Percentiles rank a stretch among this genome's conserved stretches.
Evolutionary conservation across 1,140 invertebrate genomes (phyloP).

Genomic region (Hycleus cichorii): DNA sequence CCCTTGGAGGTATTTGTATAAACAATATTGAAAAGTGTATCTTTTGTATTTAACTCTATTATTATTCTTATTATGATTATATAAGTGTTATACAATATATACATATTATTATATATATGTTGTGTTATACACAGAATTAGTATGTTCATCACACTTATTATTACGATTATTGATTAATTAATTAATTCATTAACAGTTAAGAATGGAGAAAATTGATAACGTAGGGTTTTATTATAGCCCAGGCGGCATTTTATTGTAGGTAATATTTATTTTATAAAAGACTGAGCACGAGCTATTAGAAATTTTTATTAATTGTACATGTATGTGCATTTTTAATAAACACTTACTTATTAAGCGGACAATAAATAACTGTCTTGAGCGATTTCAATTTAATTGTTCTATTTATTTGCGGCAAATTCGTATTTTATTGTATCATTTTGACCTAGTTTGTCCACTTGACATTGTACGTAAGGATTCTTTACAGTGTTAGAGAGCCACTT

Average conservation of each 20-base stretch:
- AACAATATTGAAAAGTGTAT: neutral
- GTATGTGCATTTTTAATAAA: slow-evolving; percentile 27
- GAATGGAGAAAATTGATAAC: slow-evolving; percentile 4
- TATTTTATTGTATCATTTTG: too few species aligned
- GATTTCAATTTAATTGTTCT: too few species aligned
- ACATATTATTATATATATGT: neutral
- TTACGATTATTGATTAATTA: too few species aligned
- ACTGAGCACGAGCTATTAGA: slow-evolving; percentile 23
- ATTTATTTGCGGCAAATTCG: too few species aligned
- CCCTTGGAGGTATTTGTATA: neutral
- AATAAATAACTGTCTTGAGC: too few species aligned
- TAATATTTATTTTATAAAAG: slow-evolving; percentile 22
- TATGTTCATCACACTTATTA: slow-evolving; percentile 7
- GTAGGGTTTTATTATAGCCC: slow-evolving; percentile 5
- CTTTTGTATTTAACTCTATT: slow-evolving; percentile 10
- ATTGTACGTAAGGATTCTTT: too few species aligned
- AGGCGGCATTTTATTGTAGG: slow-evolving; percentile 9
- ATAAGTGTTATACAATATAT: slow-evolving; percentile 3
- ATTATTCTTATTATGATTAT: neutral
- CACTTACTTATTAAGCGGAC: slow-evolving; percentile 13
- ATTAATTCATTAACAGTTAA: too few species aligned
- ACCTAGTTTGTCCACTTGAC: too few species aligned
- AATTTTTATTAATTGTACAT: slow-evolving; percentile 21
- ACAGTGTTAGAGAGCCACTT: too few species aligned
- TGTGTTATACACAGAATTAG: slow-evolving; percentile 13